These are phyloP conservation scores for Psammodynastes pulverulentus DNA, from an alignment of 2,113 vertebrate species.

Conservation along the genomic window DNA sequence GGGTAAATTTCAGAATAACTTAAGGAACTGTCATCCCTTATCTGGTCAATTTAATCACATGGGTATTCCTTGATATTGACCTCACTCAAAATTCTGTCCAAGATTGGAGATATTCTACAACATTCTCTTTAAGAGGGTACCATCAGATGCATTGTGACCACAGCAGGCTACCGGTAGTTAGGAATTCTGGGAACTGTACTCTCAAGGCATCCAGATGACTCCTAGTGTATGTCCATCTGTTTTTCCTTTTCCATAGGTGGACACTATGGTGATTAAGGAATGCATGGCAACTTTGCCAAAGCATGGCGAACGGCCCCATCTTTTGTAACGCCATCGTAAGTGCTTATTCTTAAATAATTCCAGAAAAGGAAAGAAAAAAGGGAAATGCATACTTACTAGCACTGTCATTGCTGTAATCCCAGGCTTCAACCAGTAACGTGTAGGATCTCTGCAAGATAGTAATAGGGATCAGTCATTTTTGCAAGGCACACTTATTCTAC, in stretches of 20 bases:
- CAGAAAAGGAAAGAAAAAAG: not conserved
- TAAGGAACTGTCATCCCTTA: not conserved
- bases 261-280: not conserved
- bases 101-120: not conserved
- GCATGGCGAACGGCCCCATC: not conserved
- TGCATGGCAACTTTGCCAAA: not conserved
- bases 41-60: not conserved
- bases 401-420: conserved; percentile 93
- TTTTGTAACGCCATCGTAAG: not conserved
- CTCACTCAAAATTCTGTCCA: not conserved
- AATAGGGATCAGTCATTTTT: conserved; percentile 42
- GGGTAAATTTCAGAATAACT: not conserved
- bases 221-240: not conserved
- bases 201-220: not conserved
- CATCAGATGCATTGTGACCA: not conserved
- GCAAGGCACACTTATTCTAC: not conserved
- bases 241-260: not conserved
- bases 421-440: conserved; percentile 92
- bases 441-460: conserved; percentile 90
- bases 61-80: not conserved
- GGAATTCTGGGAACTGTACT: not conserved
- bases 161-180: not conserved
- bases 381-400: conserved; percentile 78
- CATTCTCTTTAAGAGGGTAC: not conserved
- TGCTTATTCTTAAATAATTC: not conserved